Evolutionary conservation across 37 sponge, comb jelly and placozoan genomes (phyloP).

Genomic region (Chondrosia reniformis): DNA sequence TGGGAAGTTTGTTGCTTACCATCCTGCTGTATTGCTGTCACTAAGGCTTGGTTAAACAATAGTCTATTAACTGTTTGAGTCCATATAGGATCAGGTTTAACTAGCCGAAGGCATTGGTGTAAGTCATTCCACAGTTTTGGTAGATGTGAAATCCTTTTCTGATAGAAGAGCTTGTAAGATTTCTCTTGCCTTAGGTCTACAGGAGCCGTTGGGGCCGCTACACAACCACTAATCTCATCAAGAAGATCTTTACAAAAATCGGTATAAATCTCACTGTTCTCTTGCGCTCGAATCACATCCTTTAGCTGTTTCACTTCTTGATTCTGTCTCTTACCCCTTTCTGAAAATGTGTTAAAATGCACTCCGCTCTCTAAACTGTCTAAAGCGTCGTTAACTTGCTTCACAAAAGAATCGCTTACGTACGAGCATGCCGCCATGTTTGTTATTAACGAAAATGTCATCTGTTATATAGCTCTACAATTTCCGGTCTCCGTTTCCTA

Average conservation of each 20-base stretch:
- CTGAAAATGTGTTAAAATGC: background rate
- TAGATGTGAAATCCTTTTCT: background rate
- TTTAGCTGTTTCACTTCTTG: background rate
- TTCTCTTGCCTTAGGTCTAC: background rate
- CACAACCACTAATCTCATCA: background rate
- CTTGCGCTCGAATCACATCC: background rate
- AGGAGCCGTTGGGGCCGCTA: background rate
- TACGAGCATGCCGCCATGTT: background rate
- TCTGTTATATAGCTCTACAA: too few relatives aligned
- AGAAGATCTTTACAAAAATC: background rate
- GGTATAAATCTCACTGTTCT: background rate
- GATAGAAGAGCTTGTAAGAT: background rate
- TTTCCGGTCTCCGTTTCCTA: too few relatives aligned
- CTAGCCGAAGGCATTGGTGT: background rate
- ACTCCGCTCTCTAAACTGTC: background rate
- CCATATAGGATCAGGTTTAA: background rate
- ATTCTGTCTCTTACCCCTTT: background rate
- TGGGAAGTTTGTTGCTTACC: background rate
- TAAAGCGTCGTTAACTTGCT: slow-evolving; percentile 5
- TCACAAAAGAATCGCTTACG: background rate
- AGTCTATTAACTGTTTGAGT: background rate
- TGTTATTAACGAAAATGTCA: too few relatives aligned
- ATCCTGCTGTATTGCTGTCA: slow-evolving; percentile 9
- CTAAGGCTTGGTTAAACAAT: background rate
- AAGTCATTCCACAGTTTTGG: background rate